A percentile compares a stretch with the other conserved stretches of the same genome.
phyloP scores from a whole-genome alignment of 2,113 vertebrate genomes.

The Lanius collurio region DNA sequence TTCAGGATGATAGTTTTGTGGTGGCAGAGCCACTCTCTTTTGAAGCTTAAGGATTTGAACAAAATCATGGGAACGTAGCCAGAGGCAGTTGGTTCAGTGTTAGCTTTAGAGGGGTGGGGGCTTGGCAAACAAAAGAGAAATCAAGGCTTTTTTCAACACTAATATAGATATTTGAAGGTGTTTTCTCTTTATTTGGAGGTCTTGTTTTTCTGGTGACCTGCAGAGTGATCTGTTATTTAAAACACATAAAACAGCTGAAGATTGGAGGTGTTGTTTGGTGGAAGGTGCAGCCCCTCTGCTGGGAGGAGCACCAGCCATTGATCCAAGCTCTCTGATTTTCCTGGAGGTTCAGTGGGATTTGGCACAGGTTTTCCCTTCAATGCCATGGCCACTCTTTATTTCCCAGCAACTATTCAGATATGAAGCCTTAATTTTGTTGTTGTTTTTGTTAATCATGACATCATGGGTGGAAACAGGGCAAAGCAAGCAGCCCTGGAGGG shows the following conservation, averaged over 20 bases:
- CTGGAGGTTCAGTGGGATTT: not conserved
- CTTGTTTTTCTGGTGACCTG: not conserved
- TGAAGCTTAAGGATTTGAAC: conserved; percentile 59
- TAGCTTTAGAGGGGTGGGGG: not conserved
- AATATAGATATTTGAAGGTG: not conserved
- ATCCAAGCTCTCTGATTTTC: not conserved
- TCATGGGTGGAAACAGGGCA: conserved; percentile 70
- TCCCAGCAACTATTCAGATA: conserved; percentile 61
- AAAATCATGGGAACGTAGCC: conserved; percentile 23
- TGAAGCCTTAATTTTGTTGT: conserved; percentile 57
- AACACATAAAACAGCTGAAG: fast-evolving
- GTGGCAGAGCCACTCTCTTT: conserved; percentile 14
- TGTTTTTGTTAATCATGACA: conserved; percentile 69
- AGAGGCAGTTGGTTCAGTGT: not conserved
- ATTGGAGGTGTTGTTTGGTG: fast-evolving
- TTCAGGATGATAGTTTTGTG: conserved; percentile 35
- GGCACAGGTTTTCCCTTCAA: not conserved
- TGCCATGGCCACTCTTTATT: conserved; percentile 13
- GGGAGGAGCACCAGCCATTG: not conserved
- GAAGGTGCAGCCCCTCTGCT: not conserved
- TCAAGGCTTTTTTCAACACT: not conserved
- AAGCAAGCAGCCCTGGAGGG: conserved; percentile 71
- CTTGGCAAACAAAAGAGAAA: not conserved
- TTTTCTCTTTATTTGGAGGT: not conserved
- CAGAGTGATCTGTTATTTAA: fast-evolving